A percentile compares a stretch with the other conserved stretches of the same genome.
These are phyloP conservation scores for Brevimyrus niger DNA, from an alignment of 2,113 vertebrate species.

Conservation along the genomic window DNA sequence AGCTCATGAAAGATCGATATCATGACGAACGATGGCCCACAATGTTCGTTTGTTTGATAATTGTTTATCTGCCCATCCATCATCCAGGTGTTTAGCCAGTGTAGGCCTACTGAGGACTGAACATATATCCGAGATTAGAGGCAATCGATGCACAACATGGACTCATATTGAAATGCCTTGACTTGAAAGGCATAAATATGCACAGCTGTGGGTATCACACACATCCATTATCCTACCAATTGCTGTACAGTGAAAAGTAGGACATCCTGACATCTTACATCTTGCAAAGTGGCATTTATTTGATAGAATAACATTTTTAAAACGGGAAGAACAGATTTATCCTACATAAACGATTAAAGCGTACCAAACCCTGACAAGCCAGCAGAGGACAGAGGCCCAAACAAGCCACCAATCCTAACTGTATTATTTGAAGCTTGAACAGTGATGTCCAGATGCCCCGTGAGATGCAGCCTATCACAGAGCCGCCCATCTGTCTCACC, in stretches of 20 bases:
- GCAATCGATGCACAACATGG: background rate
- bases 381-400: background rate
- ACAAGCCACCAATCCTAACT: background rate
- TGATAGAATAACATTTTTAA: background rate
- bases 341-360: background rate
- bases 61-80: background rate
- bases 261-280: conserved; percentile 1
- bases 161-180: background rate
- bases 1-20: background rate
- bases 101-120: background rate
- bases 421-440: background rate
- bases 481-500: background rate
- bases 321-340: background rate
- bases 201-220: background rate
- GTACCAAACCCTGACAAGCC: background rate
- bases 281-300: background rate
- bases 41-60: background rate
- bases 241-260: background rate
- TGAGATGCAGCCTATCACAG: background rate
- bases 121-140: background rate
- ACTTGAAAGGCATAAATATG: background rate
- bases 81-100: background rate
- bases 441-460: background rate
- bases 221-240: background rate
- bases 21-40: background rate